These are phyloP conservation scores for Coccyzus lansbergi DNA, from an alignment of 2,797 vertebrate genomes.

Conservation along the genomic window DNA sequence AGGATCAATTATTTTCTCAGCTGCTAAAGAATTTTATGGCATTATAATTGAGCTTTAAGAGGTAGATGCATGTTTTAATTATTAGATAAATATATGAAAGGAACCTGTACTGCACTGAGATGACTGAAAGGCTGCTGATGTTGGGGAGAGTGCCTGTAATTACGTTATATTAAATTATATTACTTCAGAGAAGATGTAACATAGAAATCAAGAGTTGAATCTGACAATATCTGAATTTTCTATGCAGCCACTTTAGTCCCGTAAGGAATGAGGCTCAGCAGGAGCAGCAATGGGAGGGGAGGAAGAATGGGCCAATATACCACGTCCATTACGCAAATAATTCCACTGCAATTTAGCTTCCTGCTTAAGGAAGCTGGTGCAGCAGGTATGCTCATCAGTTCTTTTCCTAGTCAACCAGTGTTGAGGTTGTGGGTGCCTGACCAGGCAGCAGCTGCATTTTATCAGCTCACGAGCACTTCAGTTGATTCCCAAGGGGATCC, in stretches of 20 bases:
- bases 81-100: neutral
- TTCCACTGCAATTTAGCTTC: neutral
- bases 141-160: neutral
- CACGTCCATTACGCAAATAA: neutral
- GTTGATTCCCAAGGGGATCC: neutral
- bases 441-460: neutral
- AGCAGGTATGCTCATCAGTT: neutral
- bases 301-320: neutral
- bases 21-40: neutral
- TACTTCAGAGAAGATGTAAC: neutral
- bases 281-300: neutral
- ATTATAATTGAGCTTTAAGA: neutral
- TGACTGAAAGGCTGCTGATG: neutral
- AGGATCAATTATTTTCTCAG: neutral
- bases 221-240: neutral
- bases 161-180: neutral
- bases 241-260: neutral
- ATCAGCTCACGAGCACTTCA: neutral
- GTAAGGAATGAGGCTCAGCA: neutral
- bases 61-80: neutral
- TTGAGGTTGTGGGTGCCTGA: neutral
- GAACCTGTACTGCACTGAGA: neutral
- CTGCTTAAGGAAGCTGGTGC: neutral
- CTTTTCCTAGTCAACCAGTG: neutral
- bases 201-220: neutral